Percentiles rank a stretch among this genome's conserved stretches.
These are phyloP conservation scores for Globodera rostochiensis DNA, from an alignment of 1,140 invertebrate genomes.

Conservation along the genomic window DNA sequence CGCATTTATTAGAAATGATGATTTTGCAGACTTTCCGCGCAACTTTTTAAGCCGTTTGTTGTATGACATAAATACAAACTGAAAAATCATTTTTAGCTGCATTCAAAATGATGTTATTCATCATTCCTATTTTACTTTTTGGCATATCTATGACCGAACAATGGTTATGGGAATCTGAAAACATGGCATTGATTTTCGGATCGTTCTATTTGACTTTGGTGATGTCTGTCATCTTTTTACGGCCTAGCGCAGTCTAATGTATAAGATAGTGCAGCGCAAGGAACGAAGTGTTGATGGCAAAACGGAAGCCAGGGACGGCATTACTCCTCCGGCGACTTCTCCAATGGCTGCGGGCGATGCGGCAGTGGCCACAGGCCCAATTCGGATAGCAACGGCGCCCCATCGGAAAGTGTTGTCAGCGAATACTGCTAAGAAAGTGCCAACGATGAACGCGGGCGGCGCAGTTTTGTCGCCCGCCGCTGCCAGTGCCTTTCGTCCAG, in stretches of 20 bases:
- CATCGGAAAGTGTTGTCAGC: neutral
- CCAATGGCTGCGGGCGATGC: no score
- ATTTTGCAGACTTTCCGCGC: no score
- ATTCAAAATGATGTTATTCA: no score
- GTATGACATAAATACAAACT: no score
- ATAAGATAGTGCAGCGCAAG: neutral
- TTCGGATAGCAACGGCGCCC: neutral
- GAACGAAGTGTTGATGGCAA: neutral
- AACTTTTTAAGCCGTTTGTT: no score
- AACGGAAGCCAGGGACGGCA: neutral
- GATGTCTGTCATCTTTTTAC: no score
- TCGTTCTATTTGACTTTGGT: neutral
- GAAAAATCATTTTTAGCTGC: neutral
- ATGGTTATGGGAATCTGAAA: neutral
- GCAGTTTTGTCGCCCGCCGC: neutral
- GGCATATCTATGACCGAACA: neutral
- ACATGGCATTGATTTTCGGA: neutral
- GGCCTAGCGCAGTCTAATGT: neutral
- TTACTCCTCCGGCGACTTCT: neutral
- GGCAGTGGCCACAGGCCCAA: neutral
- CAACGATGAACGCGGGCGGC: neutral
- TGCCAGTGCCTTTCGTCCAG: neutral
- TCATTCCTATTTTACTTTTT: neutral
- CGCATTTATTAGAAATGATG: neutral
- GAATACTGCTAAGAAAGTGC: neutral